Conservation (phyloP, 2,888 invertebrate genomes). For the Drymonia ruficornis region DNA sequence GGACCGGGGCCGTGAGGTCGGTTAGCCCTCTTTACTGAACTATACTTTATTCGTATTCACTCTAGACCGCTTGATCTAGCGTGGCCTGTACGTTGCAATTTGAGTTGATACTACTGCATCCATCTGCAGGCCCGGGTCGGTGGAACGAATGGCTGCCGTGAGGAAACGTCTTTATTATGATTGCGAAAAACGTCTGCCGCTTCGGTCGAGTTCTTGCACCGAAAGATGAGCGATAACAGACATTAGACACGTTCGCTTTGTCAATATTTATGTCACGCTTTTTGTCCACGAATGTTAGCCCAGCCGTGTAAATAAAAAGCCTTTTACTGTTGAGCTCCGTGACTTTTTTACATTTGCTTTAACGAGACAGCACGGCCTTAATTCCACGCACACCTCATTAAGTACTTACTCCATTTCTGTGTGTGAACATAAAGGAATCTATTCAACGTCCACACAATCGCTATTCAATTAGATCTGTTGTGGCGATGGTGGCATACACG, state of each 20-base stretch:
- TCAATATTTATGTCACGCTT: conserved; percentile 4
- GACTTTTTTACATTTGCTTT: not conserved
- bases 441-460: conserved; percentile 16
- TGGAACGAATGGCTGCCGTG: too few species aligned
- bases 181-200: not conserved
- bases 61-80: too few species aligned
- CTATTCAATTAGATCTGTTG: conserved; percentile 24
- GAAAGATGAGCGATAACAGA: conserved; percentile 2
- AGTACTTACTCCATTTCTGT: conserved; percentile 2
- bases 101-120: too few species aligned
- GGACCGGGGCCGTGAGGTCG: not conserved
- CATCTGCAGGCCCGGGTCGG: too few species aligned
- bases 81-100: too few species aligned
- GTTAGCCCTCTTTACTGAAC: not conserved
- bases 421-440: conserved; percentile 9
- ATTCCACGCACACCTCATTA: not conserved
- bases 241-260: not conserved
- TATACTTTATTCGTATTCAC: too few species aligned
- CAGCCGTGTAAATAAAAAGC: conserved; percentile 1
- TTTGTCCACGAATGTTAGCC: not conserved
- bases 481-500: too few species aligned
- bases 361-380: not conserved
- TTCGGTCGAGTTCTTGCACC: not conserved
- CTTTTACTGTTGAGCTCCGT: not conserved
- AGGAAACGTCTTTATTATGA: not conserved